Conservation (phyloP, 2,113 vertebrate genomes). For the Cyprinodon tularosa region DNA sequence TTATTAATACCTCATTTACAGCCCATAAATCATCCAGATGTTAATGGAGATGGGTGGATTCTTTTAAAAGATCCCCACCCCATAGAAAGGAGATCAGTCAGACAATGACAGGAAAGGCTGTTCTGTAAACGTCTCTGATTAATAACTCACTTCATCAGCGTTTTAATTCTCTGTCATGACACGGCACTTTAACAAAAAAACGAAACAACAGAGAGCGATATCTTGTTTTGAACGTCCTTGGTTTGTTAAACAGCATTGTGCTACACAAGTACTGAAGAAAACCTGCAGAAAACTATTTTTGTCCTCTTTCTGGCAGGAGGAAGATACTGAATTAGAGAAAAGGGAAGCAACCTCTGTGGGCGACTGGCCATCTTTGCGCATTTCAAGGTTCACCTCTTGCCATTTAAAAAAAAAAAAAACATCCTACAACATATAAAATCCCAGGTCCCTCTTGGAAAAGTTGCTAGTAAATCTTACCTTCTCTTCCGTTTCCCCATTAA, state of each 20-base stretch:
- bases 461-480: constrained; percentile 84
- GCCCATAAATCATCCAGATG: constrained; percentile 13
- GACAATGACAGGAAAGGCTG: constrained; percentile 67
- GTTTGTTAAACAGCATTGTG: not conserved
- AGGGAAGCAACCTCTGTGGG: constrained; percentile 31
- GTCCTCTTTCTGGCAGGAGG: constrained; percentile 21
- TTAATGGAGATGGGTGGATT: constrained; percentile 44
- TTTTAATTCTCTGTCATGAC: constrained; percentile 13
- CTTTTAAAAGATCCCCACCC: constrained; percentile 13
- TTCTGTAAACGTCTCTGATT: constrained; percentile 20
- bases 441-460: not conserved
- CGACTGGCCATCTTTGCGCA: constrained; percentile 8
- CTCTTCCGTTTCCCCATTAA: constrained; percentile 85
- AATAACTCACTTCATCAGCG: constrained; percentile 36
- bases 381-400: constrained; percentile 8
- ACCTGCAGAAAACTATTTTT: constrained; percentile 11
- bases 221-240: constrained; percentile 11
- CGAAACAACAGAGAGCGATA: constrained; percentile 5
- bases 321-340: not conserved
- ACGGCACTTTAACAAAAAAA: constrained; percentile 7
- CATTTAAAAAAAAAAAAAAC: no score
- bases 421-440: not conserved
- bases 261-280: not conserved
- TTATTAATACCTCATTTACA: not conserved
- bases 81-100: constrained; percentile 20